Evolutionary conservation across 2,113 vertebrate genomes (phyloP), one percentile per base, ranked within the genome.

Genomic region (Erpornis zantholeuca): DNA sequence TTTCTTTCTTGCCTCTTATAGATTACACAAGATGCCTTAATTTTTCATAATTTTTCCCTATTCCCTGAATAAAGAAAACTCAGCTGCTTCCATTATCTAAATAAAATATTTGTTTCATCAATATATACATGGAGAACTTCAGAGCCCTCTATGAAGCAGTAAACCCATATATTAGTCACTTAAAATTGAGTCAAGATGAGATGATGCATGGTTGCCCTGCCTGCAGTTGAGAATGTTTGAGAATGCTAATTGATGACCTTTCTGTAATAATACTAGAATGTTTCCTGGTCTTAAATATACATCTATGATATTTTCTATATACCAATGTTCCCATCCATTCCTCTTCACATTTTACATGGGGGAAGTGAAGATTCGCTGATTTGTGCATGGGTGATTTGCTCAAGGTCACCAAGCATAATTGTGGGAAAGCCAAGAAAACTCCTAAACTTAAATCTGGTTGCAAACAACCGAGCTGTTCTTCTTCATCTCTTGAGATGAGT

Each of bases 71-170:
- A 79, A 16, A 77, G 14, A 65, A 85, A 52, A 57, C 12, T 57
- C 57, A 61, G 18, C 49, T 69, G 23, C 31, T 86, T 80, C 23
- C 18, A 61, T 66, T 82, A 61, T 36, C 9, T 52, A 49, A n/a
- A 72, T 45, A 72, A 93, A 80, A 88, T 86, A 82, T 83, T 93
- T 91, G 84, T 84, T 69, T 92, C 23, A 69, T 50, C 53, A 82
- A 29, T 57, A 25, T 0, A 1, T 61, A 44, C 19, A 25, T 4
- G 49, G 12, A 76, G 15, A 68, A 73, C 33, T 69, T 92, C 50
- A 88, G 92, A 90, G 14, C 2, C 36, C 7, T 69, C 63, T 65
- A 12, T 85, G 45, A 90, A 75, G 29, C 64, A 72, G 4, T 68
- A 77, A 64, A 64, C 7, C 25, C 17, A 25, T 83, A 70, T 70